phyloP scores from a whole-genome alignment of 2,797 vertebrate species.

The Falco naumanni region DNA sequence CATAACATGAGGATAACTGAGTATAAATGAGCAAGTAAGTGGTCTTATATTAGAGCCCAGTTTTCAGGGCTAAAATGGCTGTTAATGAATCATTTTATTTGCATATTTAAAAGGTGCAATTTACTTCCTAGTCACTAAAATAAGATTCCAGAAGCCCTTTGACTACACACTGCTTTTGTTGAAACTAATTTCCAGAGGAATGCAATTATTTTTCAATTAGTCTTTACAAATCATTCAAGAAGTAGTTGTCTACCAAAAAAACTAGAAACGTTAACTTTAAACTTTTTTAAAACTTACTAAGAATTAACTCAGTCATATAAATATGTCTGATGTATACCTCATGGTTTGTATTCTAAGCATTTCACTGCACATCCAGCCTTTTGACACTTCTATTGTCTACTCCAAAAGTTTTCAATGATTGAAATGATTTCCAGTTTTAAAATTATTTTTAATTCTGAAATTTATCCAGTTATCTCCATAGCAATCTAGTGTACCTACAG shows the following conservation, averaged over 20 bases:
- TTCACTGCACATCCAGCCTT: neutral
- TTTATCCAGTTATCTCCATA: neutral
- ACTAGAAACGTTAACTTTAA: neutral
- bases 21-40: conserved; percentile 1
- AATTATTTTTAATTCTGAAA: neutral
- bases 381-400: neutral
- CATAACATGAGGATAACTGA: neutral
- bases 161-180: neutral
- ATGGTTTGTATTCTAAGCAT: neutral
- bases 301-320: neutral
- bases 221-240: neutral
- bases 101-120: neutral
- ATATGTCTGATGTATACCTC: neutral
- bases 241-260: neutral
- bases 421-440: neutral
- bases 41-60: neutral
- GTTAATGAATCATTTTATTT: neutral
- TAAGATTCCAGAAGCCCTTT: neutral
- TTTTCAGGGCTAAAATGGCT: neutral
- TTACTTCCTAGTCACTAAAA: neutral
- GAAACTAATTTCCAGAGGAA: neutral
- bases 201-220: neutral
- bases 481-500: neutral
- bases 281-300: neutral
- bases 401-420: neutral